phyloP scores from a whole-genome alignment of 2,113 vertebrate species.

The Hippocampus mohnikei region DNA sequence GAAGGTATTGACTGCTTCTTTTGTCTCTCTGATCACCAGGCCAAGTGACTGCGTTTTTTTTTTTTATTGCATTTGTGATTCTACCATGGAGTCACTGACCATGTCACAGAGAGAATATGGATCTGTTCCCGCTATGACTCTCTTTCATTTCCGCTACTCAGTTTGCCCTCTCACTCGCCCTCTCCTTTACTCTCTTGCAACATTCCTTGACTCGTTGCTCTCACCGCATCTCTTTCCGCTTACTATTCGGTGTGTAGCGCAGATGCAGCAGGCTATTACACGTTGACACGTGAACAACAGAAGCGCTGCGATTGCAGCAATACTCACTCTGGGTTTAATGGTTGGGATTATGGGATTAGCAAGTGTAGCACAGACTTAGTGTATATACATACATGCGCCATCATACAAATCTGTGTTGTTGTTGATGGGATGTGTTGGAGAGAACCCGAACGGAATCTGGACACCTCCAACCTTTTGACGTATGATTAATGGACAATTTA shows the following conservation, averaged over 20 bases:
- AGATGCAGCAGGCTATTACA: conserved; percentile 14
- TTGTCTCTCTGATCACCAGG: background rate
- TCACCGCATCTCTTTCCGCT: conserved; percentile 9
- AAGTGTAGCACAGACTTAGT: conserved; percentile 39
- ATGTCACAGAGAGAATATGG: conserved; percentile 32
- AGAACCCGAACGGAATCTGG: background rate
- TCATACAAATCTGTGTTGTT: background rate
- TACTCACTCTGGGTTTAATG: conserved; percentile 47
- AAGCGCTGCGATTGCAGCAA: conserved; percentile 52
- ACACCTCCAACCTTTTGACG: background rate
- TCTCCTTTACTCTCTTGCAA: conserved; percentile 7
- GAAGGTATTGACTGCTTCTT: background rate
- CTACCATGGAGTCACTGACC: background rate
- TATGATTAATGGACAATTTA: background rate
- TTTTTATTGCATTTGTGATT: conserved; percentile 4
- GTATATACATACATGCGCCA: background rate
- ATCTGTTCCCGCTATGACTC: conserved; percentile 17
- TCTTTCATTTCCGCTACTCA: conserved; percentile 29
- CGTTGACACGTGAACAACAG: conserved; percentile 24
- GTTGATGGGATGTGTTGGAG: background rate
- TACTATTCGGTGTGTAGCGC: background rate
- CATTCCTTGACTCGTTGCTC: background rate
- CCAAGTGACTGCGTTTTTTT: no score
- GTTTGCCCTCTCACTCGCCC: conserved; percentile 8
- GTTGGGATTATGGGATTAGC: conserved; percentile 61